phyloP scores from a whole-genome alignment of 2,888 invertebrate species.

The Perithous albicinctus region DNA sequence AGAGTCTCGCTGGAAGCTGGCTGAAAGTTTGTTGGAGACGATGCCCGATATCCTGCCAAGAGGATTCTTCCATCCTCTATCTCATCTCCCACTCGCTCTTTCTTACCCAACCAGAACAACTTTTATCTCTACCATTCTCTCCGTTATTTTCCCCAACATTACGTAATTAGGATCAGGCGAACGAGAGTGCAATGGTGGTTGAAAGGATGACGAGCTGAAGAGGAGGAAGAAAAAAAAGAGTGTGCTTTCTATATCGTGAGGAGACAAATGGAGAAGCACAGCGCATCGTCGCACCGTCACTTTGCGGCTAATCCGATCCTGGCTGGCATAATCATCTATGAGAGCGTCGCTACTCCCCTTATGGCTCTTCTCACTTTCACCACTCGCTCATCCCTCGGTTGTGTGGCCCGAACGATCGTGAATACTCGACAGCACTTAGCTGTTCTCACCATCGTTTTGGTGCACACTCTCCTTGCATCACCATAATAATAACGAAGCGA shows the following conservation, averaged over 20 bases:
- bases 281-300: conserved; percentile 55
- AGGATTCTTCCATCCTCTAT: conserved; percentile 43
- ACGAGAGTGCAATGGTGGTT: conserved; percentile 22
- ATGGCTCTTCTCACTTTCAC: conserved; percentile 25
- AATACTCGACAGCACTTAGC: conserved; percentile 36
- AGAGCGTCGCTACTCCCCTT: conserved; percentile 37
- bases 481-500: conserved; percentile 14
- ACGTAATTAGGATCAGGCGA: conserved; percentile 58
- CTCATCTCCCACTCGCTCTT: conserved; percentile 23
- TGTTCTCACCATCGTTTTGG: conserved; percentile 11
- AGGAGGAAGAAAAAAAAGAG: conserved; percentile 3
- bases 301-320: conserved; percentile 70
- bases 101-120: conserved; percentile 17
- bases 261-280: conserved; percentile 34
- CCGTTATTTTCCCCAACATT: conserved; percentile 56
- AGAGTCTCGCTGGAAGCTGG: conserved; percentile 59
- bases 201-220: conserved; percentile 2
- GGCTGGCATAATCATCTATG: conserved; percentile 31
- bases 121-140: conserved; percentile 46
- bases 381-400: background rate
- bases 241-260: conserved; percentile 11
- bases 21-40: conserved; percentile 60
- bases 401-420: background rate
- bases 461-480: background rate
- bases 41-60: conserved; percentile 56